Evolutionary conservation across 2,113 vertebrate genomes (phyloP), one percentile per base, ranked within the genome.

Genomic region (Erpornis zantholeuca): DNA sequence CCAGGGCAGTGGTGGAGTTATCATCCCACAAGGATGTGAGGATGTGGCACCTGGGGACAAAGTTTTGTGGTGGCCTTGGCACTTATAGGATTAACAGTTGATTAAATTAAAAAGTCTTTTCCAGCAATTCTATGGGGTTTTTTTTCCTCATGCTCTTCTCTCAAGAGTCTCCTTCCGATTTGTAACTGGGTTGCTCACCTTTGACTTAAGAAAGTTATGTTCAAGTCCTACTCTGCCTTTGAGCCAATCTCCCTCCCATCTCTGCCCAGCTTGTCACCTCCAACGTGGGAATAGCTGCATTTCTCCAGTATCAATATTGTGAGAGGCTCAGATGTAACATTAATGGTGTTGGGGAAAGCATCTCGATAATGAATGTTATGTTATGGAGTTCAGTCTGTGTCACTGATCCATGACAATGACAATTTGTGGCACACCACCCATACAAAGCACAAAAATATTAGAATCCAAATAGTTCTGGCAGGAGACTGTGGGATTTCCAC

Each of bases 21-120:
- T 23, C 47, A 38, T 33, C 38, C n/a, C 33, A 53, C 8, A 24
- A n/a, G 33, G 38, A n/a, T 0, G 0, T 33, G 36, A 0, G 0
- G 15, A 60, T 53, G 33, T 53, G 54, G 47, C 33, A 45, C 19
- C 3, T 45, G 64, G 28, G 47, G 47, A 78, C 0, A 2, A 33
- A 6, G 8, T 70, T 78, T 24, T 33, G 47, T 28, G 54, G 18
- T 69, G 12, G 38, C 14, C 18, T 45, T 60, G 63, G 56, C 12
- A 38, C 29, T 29, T 19, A 23, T 3, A 69, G n/a, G 24, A 9
- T n/a, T n/a, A 47, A 29, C 20, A 45, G 24, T 3, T 28, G 56
- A 45, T 70, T 20, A 47, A n/a, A 60, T 47, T 40, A n/a, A 38
- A 69, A 61, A 4, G 6, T 21, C 11, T 64, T 87, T 63, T 79